phyloP scores from a whole-genome alignment of 2,113 vertebrate species.

The Heloderma charlesbogerti region DNA sequence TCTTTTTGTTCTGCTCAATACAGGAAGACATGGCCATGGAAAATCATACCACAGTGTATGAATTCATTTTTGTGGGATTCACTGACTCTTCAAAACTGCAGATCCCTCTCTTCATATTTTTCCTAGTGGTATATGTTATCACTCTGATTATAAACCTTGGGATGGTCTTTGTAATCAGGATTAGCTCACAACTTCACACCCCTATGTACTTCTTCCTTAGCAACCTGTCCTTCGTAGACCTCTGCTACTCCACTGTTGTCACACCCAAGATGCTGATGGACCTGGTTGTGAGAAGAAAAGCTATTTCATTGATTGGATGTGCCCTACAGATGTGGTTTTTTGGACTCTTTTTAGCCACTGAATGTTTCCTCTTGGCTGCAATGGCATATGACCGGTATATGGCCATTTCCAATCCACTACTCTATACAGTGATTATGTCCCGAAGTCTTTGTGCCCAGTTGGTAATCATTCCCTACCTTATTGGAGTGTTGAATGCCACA shows the following conservation, averaged over 20 bases:
- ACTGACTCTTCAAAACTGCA: slow-evolving; percentile 52
- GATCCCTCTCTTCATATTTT: slow-evolving; percentile 49
- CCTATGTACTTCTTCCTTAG: slow-evolving; percentile 76
- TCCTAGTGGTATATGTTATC: slow-evolving; percentile 64
- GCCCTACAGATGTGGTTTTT: slow-evolving; percentile 32
- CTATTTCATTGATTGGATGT: slow-evolving; percentile 13
- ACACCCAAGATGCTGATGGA: slow-evolving; percentile 60
- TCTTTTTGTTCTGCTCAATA: background rate
- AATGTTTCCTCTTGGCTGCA: slow-evolving; percentile 13
- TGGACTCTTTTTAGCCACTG: background rate
- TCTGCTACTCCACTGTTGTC: slow-evolving; percentile 57
- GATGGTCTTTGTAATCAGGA: slow-evolving; percentile 60
- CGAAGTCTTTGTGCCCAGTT: background rate
- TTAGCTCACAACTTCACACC: slow-evolving; percentile 53
- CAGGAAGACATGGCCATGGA: slow-evolving; percentile 34
- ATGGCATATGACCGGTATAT: slow-evolving; percentile 17
- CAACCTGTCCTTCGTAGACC: slow-evolving; percentile 70
- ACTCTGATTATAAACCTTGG: slow-evolving; percentile 65
- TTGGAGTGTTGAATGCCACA: background rate
- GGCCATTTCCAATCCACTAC: slow-evolving; percentile 14
- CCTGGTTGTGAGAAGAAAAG: slow-evolving; percentile 10
- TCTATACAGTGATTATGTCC: background rate
- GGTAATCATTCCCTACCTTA: background rate
- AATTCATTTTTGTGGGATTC: slow-evolving; percentile 61
- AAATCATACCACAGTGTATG: slow-evolving; percentile 36